Evolutionary conservation across 1,140 invertebrate genomes (phyloP).

Genomic region (Drosophila rhopaloa): DNA sequence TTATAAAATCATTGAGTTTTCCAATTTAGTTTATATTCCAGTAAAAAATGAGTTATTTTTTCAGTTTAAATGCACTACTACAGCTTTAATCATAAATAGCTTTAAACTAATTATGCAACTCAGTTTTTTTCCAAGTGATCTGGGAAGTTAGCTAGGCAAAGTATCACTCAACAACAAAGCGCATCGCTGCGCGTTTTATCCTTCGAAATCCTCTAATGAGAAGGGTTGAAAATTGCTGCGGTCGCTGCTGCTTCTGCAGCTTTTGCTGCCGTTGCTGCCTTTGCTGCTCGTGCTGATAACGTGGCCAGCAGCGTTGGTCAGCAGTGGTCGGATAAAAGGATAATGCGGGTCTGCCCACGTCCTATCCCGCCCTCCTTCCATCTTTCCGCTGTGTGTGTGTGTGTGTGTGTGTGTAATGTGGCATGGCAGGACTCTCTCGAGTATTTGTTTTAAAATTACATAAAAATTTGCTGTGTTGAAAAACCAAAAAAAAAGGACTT

Average conservation of each 20-base stretch:
- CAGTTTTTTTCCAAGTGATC: not conserved
- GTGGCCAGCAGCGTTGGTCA: slow-evolving; percentile 71
- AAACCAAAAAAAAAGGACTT: slow-evolving; percentile 45
- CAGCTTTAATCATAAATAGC: too few relatives aligned
- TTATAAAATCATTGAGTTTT: too few relatives aligned
- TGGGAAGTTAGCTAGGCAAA: slow-evolving; percentile 42
- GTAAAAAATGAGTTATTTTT: too few relatives aligned
- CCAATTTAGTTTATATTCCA: too few relatives aligned
- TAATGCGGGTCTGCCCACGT: slow-evolving; percentile 66
- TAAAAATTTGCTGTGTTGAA: slow-evolving; percentile 68
- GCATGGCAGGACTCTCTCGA: slow-evolving; percentile 42
- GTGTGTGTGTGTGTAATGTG: slow-evolving; percentile 56
- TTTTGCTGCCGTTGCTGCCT: slow-evolving; percentile 23
- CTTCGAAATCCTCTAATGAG: slow-evolving; percentile 84
- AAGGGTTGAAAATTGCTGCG: slow-evolving; percentile 81
- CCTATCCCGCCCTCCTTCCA: not conserved
- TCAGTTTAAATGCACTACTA: too few relatives aligned
- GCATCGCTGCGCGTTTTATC: slow-evolving; percentile 71
- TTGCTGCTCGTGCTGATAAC: slow-evolving; percentile 58
- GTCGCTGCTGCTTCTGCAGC: slow-evolving; percentile 60
- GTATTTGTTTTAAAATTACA: slow-evolving; percentile 80
- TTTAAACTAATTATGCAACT: not conserved
- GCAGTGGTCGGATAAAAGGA: slow-evolving; percentile 73
- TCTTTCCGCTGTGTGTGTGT: not conserved
- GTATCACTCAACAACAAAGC: slow-evolving; percentile 79